phyloP scores from a whole-genome alignment of 2,113 vertebrate species.

The Galeopterus variegatus region DNA sequence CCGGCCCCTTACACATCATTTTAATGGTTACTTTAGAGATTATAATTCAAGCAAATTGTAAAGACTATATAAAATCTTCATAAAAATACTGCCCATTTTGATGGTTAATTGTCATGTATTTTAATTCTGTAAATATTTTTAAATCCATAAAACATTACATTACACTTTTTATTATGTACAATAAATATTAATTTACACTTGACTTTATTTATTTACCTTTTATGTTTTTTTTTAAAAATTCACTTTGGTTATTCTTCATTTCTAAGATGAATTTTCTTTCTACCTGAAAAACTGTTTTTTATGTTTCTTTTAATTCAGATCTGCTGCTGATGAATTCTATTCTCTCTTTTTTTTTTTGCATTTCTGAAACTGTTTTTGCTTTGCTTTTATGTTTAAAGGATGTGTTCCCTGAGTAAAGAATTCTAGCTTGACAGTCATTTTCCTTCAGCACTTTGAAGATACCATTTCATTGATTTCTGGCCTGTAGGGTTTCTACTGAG shows the following conservation, averaged over 20 bases:
- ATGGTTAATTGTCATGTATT: background rate
- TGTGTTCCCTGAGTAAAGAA: background rate
- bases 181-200: background rate
- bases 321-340: background rate
- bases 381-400: background rate
- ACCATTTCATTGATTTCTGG: background rate
- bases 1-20: too few species aligned
- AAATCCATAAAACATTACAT: background rate
- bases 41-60: background rate
- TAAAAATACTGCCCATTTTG: background rate
- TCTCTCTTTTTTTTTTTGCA: background rate
- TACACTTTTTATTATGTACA: background rate
- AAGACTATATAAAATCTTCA: background rate
- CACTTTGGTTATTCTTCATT: background rate
- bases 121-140: slow-evolving; percentile 53
- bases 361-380: background rate
- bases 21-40: background rate
- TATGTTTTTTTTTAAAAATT: background rate
- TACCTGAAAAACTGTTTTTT: background rate
- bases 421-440: background rate
- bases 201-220: slow-evolving; percentile 1
- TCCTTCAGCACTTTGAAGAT: background rate
- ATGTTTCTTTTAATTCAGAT: background rate
- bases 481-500: too few species aligned
- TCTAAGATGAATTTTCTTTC: background rate